Percentiles rank a stretch among this genome's conserved stretches.
These are phyloP conservation scores for Chaitophorus viminalis DNA, from an alignment of 2,888 invertebrate species.

Conservation along the genomic window DNA sequence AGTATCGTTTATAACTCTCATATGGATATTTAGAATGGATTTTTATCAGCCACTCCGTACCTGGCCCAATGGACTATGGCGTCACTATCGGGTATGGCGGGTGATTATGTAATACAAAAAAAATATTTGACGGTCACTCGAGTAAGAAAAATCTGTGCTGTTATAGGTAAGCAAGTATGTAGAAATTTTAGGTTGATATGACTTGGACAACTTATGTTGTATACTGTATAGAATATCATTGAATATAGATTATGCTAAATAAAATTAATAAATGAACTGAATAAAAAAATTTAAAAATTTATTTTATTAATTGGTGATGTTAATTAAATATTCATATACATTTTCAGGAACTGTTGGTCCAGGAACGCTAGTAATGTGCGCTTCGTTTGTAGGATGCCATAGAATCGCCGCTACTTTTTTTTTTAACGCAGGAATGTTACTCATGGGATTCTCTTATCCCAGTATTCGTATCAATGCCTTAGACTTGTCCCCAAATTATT, in stretches of 20 bases:
- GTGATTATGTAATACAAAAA: constrained; percentile 76
- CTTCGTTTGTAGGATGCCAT: constrained; percentile 65
- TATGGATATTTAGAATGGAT: constrained; percentile 69
- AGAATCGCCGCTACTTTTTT: constrained; percentile 69
- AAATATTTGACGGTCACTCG: constrained; percentile 71
- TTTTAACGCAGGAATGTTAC: constrained; percentile 74
- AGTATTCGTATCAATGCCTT: constrained; percentile 76
- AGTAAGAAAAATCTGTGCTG: constrained; percentile 71
- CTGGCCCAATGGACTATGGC: constrained; percentile 76
- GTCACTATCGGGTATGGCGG: constrained; percentile 74
- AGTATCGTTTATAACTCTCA: too few relatives aligned
- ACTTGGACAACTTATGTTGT: too few relatives aligned
- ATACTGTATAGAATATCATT: too few relatives aligned
- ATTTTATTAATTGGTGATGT: too few relatives aligned
- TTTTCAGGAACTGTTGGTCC: constrained; percentile 73
- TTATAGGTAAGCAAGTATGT: constrained; percentile 55
- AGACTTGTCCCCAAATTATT: constrained; percentile 75
- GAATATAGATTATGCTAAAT: too few relatives aligned
- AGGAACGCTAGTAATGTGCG: constrained; percentile 67
- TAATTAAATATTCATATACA: too few relatives aligned
- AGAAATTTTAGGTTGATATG: too few relatives aligned
- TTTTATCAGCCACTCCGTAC: constrained; percentile 75
- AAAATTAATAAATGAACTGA: too few relatives aligned
- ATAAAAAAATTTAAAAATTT: too few relatives aligned
- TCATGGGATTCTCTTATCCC: constrained; percentile 77